Evolutionary conservation across 1,140 invertebrate genomes (phyloP).

Genomic region (Colletes gigas): DNA sequence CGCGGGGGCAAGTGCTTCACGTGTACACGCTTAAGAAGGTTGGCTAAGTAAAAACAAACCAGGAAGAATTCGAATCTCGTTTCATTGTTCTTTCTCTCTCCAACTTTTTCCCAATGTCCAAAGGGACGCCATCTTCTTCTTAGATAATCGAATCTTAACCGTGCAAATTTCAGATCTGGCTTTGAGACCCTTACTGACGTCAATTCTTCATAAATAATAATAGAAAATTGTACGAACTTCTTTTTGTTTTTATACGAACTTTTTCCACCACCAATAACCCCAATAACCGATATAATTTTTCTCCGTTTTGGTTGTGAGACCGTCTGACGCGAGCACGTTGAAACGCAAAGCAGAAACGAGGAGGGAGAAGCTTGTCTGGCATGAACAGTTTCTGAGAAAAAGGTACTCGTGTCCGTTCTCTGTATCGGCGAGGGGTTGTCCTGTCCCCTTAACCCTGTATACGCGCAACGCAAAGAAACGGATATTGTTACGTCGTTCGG

Average conservation of each 20-base stretch:
- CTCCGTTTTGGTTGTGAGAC: too few species aligned
- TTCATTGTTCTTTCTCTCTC: not conserved
- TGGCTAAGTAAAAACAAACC: not conserved
- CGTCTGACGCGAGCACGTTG: too few species aligned
- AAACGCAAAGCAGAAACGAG: not conserved
- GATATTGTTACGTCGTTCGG: conserved; percentile 23
- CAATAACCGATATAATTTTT: too few species aligned
- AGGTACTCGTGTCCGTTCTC: not conserved
- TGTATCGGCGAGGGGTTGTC: conserved; percentile 16
- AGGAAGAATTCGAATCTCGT: not conserved
- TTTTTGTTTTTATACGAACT: too few species aligned
- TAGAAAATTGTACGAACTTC: too few species aligned
- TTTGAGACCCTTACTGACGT: too few species aligned
- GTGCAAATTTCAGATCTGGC: too few species aligned
- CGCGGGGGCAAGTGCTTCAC: conserved; percentile 37
- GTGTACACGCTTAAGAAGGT: not conserved
- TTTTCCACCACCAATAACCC: too few species aligned
- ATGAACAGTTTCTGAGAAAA: conserved; percentile 24
- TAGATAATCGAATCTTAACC: too few species aligned
- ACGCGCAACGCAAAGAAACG: conserved; percentile 24
- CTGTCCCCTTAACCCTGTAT: conserved; percentile 7
- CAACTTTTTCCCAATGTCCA: not conserved
- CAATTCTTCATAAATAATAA: too few species aligned
- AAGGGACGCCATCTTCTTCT: too few species aligned
- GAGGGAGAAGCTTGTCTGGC: not conserved